Conservation (phyloP, 2,113 vertebrate genomes). For the Rhinopomastus cyanomelas region DNA sequence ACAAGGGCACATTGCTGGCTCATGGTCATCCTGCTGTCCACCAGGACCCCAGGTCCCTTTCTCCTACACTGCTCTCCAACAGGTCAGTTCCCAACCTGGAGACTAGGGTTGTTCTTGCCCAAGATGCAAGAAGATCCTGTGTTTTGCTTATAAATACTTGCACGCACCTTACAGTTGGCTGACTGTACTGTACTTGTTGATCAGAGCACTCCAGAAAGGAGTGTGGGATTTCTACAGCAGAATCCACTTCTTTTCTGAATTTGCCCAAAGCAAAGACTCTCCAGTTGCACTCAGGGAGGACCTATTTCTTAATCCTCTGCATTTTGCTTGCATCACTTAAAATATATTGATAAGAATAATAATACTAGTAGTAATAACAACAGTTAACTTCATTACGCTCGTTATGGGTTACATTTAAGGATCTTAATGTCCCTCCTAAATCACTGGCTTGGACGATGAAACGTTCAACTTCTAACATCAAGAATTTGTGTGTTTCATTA, state of each 20-base stretch:
- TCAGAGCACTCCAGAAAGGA: not conserved
- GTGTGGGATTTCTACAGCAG: not conserved
- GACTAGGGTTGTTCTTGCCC: no score
- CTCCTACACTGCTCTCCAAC: no score
- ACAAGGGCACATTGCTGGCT: no score
- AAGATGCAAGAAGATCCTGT: no score
- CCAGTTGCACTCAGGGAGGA: not conserved
- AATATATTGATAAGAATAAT: not conserved
- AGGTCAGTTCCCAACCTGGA: no score
- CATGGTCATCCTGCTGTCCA: no score
- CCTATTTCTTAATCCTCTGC: not conserved
- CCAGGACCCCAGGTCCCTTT: no score
- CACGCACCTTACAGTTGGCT: not conserved
- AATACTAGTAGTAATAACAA: not conserved
- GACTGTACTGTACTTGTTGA: not conserved
- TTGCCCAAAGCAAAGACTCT: not conserved
- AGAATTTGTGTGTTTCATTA: not conserved
- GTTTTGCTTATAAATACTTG: not conserved
- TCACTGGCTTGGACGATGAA: not conserved
- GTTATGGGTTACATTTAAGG: not conserved
- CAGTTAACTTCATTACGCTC: not conserved
- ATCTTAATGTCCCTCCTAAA: not conserved
- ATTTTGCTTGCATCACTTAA: not conserved
- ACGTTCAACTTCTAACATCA: not conserved
- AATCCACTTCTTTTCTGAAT: not conserved